Percentiles rank a stretch among this genome's conserved stretches.
Evolutionary conservation across 1,140 invertebrate species (phyloP).

Genomic region (Teleogryllus occipitalis): DNA sequence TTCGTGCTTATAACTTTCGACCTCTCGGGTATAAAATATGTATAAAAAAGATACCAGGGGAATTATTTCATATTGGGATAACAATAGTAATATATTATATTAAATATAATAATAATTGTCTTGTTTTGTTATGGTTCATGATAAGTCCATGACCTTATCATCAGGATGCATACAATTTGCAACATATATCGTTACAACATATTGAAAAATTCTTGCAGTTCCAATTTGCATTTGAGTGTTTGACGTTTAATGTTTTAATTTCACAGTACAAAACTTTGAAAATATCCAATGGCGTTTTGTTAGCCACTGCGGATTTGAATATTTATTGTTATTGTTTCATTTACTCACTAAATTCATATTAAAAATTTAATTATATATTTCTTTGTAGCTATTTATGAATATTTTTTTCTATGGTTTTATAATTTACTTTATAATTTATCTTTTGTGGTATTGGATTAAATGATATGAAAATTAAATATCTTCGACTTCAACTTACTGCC

Average conservation of each 20-base stretch:
- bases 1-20: neutral
- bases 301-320: no score
- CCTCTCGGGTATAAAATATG: neutral
- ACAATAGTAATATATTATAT: neutral
- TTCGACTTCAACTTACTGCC: no score
- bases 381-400: neutral
- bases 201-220: neutral
- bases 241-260: neutral
- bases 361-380: neutral
- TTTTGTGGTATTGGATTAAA: no score
- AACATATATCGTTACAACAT: neutral
- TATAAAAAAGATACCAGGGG: neutral
- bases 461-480: no score
- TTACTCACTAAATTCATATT: neutral
- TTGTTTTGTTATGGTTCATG: neutral
- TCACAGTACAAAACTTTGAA: neutral
- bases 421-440: no score
- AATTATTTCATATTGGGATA: neutral
- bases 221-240: neutral
- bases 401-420: neutral
- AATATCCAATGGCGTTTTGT: no score
- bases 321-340: no score
- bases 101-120: neutral
- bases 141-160: no score
- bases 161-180: no score